Conservation (phyloP, 2,888 invertebrate species). For the Prosapia bicincta region DNA sequence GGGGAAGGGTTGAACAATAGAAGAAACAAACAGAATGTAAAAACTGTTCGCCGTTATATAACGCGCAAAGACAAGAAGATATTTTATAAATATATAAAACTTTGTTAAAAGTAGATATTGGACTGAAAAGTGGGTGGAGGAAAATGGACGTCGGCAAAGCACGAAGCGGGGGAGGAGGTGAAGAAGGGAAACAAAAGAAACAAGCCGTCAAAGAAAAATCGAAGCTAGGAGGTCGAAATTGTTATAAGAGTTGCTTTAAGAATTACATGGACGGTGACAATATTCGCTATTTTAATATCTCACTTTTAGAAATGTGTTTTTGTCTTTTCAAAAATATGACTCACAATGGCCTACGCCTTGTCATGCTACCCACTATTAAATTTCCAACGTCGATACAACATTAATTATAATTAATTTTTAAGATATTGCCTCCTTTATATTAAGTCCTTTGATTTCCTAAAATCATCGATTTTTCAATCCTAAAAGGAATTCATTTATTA, state of each 20-base stretch:
- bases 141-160: neutral
- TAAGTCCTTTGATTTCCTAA: too few species aligned
- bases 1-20: slow-evolving; percentile 10
- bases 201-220: neutral
- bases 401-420: too few species aligned
- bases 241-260: neutral
- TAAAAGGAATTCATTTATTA: too few species aligned
- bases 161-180: neutral
- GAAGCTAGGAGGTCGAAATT: neutral
- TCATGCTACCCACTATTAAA: too few species aligned
- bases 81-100: slow-evolving; percentile 29
- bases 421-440: too few species aligned
- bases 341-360: too few species aligned
- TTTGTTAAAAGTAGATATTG: slow-evolving; percentile 13
- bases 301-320: too few species aligned
- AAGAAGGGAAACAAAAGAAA: slow-evolving; percentile 15
- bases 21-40: slow-evolving; percentile 30
- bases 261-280: too few species aligned
- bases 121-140: neutral
- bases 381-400: too few species aligned
- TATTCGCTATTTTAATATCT: too few species aligned
- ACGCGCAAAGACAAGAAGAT: slow-evolving; percentile 21
- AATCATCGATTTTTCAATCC: too few species aligned
- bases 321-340: too few species aligned
- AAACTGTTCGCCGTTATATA: slow-evolving; percentile 22